These are phyloP conservation scores for Choreutis nemorana DNA, from an alignment of 2,888 invertebrate genomes.

Conservation along the genomic window DNA sequence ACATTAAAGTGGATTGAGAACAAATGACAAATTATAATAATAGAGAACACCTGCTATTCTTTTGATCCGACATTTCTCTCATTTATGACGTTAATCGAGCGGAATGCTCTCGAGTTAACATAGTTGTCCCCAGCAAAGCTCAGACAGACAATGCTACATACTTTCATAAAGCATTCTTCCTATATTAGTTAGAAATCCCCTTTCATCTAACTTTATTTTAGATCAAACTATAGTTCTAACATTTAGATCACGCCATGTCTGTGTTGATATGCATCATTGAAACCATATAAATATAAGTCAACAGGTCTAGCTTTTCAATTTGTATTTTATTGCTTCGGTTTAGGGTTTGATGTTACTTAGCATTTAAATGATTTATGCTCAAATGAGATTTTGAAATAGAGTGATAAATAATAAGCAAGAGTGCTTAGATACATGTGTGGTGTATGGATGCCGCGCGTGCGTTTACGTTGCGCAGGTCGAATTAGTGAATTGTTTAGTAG, in stretches of 20 bases:
- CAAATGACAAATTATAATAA: conserved; percentile 62
- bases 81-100: conserved; percentile 64
- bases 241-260: conserved; percentile 60
- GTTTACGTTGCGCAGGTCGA: conserved; percentile 37
- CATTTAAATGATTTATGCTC: no score
- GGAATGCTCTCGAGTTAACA: conserved; percentile 54
- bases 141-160: conserved; percentile 46
- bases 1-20: conserved; percentile 40
- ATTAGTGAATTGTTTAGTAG: conserved; percentile 41
- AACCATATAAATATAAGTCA: conserved; percentile 23
- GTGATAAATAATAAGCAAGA: conserved; percentile 62
- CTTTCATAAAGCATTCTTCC: conserved; percentile 60
- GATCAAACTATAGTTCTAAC: conserved; percentile 60
- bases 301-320: conserved; percentile 12
- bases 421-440: conserved; percentile 43
- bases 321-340: conserved; percentile 19
- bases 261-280: conserved; percentile 25
- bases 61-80: conserved; percentile 65
- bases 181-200: conserved; percentile 55
- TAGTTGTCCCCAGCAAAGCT: conserved; percentile 53
- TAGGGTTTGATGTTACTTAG: conserved; percentile 17
- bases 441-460: conserved; percentile 47
- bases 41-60: conserved; percentile 63
- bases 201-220: conserved; percentile 64
- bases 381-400: no score